Percentiles rank a stretch among this genome's conserved stretches.
phyloP scores from a whole-genome alignment of 2,888 invertebrate genomes.

The Chromoteleia sp. region DNA sequence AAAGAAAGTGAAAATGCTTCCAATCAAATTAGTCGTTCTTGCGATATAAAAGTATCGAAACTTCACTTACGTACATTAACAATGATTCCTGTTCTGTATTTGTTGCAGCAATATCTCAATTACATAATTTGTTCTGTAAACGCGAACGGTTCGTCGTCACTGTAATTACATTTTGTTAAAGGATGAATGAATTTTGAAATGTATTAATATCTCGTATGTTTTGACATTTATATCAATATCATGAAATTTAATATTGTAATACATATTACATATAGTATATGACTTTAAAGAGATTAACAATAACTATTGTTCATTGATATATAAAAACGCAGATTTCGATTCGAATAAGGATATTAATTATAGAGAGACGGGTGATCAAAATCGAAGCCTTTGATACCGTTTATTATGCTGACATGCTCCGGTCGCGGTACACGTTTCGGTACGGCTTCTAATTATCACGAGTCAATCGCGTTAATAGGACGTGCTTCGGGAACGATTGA shows the following conservation, averaged over 20 bases:
- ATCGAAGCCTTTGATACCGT: conserved; percentile 16
- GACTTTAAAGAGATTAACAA: background rate
- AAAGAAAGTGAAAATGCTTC: no score
- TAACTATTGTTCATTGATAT: background rate
- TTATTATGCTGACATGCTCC: conserved; percentile 17
- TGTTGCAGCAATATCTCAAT: no score
- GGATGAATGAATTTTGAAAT: conserved; percentile 1
- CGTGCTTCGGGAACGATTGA: conserved; percentile 28
- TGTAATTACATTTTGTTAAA: conserved; percentile 20
- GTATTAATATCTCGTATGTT: background rate
- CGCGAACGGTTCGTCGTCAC: background rate
- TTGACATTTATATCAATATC: background rate
- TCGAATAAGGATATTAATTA: conserved; percentile 1
- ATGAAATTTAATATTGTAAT: background rate
- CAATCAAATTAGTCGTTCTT: no score
- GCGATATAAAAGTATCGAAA: no score
- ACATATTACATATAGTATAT: no score
- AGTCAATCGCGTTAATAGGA: conserved; percentile 29
- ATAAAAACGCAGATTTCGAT: background rate
- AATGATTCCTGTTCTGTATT: no score
- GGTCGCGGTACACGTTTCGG: background rate
- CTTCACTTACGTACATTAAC: no score
- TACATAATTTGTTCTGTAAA: background rate
- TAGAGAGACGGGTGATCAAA: background rate
- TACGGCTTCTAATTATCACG: conserved; percentile 30